Percentiles rank a stretch among this genome's conserved stretches.
Conservation (phyloP, 2,888 invertebrate genomes). For the Bombyx huttoni region DNA sequence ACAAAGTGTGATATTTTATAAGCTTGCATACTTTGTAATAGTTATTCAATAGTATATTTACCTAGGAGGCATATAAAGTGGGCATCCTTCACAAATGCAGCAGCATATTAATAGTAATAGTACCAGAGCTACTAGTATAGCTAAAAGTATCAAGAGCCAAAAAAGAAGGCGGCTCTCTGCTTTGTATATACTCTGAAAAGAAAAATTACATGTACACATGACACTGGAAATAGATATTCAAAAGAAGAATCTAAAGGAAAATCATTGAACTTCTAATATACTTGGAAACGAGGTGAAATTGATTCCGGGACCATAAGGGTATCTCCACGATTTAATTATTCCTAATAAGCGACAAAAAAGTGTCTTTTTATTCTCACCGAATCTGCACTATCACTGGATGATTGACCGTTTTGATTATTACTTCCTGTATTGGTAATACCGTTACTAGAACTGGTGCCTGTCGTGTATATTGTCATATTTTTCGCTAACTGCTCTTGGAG, state of each 20-base stretch:
- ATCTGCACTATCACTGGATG: constrained; percentile 33
- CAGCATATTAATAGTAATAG: constrained; percentile 82
- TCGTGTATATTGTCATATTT: constrained; percentile 55
- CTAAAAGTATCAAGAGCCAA: constrained; percentile 84
- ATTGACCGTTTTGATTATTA: constrained; percentile 19
- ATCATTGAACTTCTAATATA: too few species aligned
- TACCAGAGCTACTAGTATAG: constrained; percentile 80
- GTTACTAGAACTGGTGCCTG: constrained; percentile 19
- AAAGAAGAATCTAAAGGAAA: too few species aligned
- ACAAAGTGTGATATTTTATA: neutral
- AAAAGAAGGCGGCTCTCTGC: constrained; percentile 80
- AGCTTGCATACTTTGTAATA: constrained; percentile 1
- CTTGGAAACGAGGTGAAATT: too few species aligned
- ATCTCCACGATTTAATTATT: too few species aligned
- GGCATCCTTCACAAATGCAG: constrained; percentile 88
- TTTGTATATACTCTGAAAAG: constrained; percentile 78
- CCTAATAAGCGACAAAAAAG: neutral
- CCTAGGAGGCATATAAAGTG: constrained; percentile 84
- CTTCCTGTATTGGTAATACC: constrained; percentile 22
- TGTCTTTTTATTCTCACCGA: constrained; percentile 33
- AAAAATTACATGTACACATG: constrained; percentile 4
- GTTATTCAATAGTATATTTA: constrained; percentile 29
- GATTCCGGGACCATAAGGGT: too few species aligned
- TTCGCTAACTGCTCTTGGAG: constrained; percentile 75
- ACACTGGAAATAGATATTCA: neutral